Base-by-base conservation (phyloP, 2,797 vertebrate genomes). In the Limosa lapponica region DNA sequence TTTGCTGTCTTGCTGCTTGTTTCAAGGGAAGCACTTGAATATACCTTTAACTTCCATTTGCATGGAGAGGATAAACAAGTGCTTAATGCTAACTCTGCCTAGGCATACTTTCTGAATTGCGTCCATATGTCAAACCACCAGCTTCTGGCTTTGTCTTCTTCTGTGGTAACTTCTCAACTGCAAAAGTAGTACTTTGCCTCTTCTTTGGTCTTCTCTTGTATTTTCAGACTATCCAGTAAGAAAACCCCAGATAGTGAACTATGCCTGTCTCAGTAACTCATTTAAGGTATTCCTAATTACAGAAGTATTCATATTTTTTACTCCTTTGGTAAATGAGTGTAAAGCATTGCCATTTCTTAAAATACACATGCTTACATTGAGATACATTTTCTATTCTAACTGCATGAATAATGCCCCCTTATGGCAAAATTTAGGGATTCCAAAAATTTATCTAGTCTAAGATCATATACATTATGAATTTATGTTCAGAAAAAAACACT, bases 391-490 rank as follows among this genome's bases (percentile, higher is more conserved):
- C 54, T 79, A 44, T 51, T 41, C 80, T 82, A 87, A 91, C 28
- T 90, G 70, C 87, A 87, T 79, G 44, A 88, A 94, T 95, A 96
- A 96, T 97, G 95, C 96, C 96, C 91, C 93, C 93, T 97, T 93
- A 95, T 89, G 91, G 93, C 77, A 96, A 96, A 95, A 90, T 91
- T 59, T 41, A 95, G 87, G 66, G 96, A 91, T 67, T 96, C 75
- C 16, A 34, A 19, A 90, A 52, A 52, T 55, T 61, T 20, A 49
- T 80, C 72, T 86, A 6, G 15, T 66, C n/a, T 75, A 85, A 69
- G 8, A 51, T 55, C 0, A 86, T 69, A 79, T 66, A 66, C 13
- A 87, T 61, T 51, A 65, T 36, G n/a, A 95, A 70, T 18, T 61
- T 28, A 58, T 27, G 6, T 30, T 62, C 11, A 43, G 10, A 13